phyloP scores from a whole-genome alignment of 2,888 invertebrate species.

The Aelia acuminata region DNA sequence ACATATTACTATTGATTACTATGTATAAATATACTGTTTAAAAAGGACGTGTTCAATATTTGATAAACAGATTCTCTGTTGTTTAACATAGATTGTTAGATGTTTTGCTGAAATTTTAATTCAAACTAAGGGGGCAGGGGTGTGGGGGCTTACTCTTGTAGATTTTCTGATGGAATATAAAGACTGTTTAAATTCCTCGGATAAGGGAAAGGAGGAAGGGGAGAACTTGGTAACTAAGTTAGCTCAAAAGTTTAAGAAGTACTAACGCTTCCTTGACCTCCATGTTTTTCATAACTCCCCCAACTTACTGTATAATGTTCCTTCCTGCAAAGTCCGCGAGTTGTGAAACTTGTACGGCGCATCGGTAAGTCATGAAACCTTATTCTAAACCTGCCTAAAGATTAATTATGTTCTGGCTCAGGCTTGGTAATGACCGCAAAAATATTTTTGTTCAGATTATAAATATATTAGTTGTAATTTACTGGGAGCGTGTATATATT shows the following conservation, averaged over 20 bases:
- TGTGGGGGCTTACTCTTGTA: not conserved
- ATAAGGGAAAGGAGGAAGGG: not conserved
- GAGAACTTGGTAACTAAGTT: not conserved
- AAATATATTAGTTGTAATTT: no score
- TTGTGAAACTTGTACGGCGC: not conserved
- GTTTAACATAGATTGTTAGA: no score
- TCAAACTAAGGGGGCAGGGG: not conserved
- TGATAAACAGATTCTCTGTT: no score
- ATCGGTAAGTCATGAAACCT: not conserved
- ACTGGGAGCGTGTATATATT: no score
- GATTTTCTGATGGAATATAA: conserved; percentile 19
- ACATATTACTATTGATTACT: no score
- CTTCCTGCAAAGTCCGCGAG: not conserved
- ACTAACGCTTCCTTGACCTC: conserved; percentile 22
- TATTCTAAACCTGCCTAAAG: not conserved
- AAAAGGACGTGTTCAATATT: no score
- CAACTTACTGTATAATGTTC: conserved; percentile 9
- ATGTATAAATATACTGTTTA: no score
- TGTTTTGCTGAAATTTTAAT: conserved; percentile 21
- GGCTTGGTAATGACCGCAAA: no score
- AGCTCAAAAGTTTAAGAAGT: conserved; percentile 9
- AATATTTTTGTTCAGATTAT: no score
- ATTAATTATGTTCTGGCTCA: not conserved
- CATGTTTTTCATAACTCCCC: conserved; percentile 20
- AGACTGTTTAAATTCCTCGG: conserved; percentile 12